A percentile compares a stretch with the other conserved stretches of the same genome.
These are phyloP conservation scores for Myiozetetes cayanensis DNA, from an alignment of 2,113 vertebrate genomes.

Conservation along the genomic window DNA sequence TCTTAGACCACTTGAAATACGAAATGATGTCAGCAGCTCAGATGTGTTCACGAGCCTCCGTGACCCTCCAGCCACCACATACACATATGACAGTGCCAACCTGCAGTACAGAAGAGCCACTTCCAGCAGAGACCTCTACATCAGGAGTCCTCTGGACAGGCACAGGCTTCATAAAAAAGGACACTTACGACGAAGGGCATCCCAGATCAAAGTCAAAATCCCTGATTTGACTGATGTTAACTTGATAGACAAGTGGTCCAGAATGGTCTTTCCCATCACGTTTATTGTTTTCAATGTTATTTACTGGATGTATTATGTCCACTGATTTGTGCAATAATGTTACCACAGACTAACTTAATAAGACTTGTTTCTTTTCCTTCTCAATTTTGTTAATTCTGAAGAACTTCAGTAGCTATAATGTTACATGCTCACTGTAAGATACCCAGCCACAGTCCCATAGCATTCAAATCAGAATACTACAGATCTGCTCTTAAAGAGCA, in stretches of 20 bases:
- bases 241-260: constrained; percentile 95
- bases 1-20: constrained; percentile 81
- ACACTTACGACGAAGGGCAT: constrained; percentile 82
- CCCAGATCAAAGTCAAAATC: constrained; percentile 94
- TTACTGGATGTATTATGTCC: constrained; percentile 96
- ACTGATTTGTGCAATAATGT: constrained; percentile 72
- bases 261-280: constrained; percentile 89
- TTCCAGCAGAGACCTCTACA: constrained; percentile 82
- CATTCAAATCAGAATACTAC: constrained; percentile 32
- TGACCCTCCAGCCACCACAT: constrained; percentile 79
- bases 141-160: constrained; percentile 77
- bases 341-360: not conserved
- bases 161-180: constrained; percentile 82
- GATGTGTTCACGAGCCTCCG: constrained; percentile 74
- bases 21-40: constrained; percentile 78
- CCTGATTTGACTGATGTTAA: constrained; percentile 94
- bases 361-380: constrained; percentile 44
- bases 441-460: constrained; percentile 26
- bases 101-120: constrained; percentile 87
- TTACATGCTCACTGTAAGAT: constrained; percentile 65
- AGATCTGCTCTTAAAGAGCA: constrained; percentile 24
- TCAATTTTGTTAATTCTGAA: constrained; percentile 56
- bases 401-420: constrained; percentile 54
- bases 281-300: constrained; percentile 95
- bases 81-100: constrained; percentile 84